Conservation (phyloP, 2,888 invertebrate species). For the Sminthurinus aureus region DNA sequence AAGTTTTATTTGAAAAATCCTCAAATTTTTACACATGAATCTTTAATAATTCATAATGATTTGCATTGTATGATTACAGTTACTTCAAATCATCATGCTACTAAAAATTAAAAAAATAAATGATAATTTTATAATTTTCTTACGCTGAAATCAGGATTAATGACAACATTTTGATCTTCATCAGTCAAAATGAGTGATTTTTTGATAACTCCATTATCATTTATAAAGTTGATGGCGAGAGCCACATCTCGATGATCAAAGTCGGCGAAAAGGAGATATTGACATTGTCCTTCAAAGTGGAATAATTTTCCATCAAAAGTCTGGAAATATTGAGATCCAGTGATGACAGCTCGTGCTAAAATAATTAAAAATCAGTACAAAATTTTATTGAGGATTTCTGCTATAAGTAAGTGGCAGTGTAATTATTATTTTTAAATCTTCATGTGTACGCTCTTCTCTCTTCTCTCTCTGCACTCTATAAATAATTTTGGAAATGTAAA, state of each 20-base stretch:
- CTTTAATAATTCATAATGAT: too few species aligned
- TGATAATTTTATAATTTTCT: too few species aligned
- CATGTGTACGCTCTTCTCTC: too few species aligned
- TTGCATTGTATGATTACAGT: not conserved
- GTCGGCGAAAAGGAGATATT: constrained; percentile 84
- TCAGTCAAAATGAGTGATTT: constrained; percentile 73
- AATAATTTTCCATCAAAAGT: constrained; percentile 86
- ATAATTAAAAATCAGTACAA: too few species aligned
- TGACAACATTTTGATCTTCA: constrained; percentile 69
- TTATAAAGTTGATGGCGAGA: constrained; percentile 72
- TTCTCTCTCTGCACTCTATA: too few species aligned
- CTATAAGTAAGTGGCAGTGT: too few species aligned
- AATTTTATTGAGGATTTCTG: too few species aligned
- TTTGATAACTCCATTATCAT: constrained; percentile 68
- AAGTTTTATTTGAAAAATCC: not conserved
- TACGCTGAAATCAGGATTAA: constrained; percentile 73
- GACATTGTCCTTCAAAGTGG: constrained; percentile 81
- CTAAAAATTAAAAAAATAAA: constrained; percentile 5
- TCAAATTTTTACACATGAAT: too few species aligned
- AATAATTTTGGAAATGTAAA: not conserved
- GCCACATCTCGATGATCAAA: constrained; percentile 86
- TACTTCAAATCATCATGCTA: too few species aligned
- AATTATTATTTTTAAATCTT: too few species aligned
- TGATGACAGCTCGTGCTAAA: constrained; percentile 73
- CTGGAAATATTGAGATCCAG: constrained; percentile 84